Evolutionary conservation across 2,113 vertebrate species (phyloP).

Genomic region (Recurvirostra avosetta): DNA sequence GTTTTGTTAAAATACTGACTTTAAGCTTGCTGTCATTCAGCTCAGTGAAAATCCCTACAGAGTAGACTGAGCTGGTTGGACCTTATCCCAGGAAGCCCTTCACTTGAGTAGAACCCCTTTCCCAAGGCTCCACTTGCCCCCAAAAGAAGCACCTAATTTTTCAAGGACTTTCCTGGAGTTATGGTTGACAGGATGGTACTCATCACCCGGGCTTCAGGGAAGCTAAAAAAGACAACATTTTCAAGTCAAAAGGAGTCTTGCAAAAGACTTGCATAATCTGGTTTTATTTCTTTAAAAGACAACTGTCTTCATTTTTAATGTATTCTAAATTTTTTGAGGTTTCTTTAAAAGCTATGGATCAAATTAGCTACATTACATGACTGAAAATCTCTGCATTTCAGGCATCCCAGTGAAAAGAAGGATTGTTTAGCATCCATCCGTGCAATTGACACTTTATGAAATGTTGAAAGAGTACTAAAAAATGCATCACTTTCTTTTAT

Average conservation of each 20-base stretch:
- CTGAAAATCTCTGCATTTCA: slow-evolving; percentile 6
- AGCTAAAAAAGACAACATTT: neutral
- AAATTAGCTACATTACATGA: neutral
- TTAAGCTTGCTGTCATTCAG: neutral
- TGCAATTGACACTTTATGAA: neutral
- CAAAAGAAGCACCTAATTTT: neutral
- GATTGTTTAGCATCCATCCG: neutral
- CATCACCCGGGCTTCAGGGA: neutral
- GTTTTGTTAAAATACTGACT: neutral
- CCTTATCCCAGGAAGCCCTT: neutral
- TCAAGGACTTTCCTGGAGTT: neutral
- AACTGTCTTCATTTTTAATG: neutral
- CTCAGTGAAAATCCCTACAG: neutral
- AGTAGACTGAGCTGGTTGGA: neutral
- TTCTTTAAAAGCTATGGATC: neutral
- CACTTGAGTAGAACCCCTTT: neutral
- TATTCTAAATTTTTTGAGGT: neutral
- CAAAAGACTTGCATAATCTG: neutral
- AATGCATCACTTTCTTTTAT: slow-evolving; percentile 63
- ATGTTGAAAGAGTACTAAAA: slow-evolving; percentile 57
- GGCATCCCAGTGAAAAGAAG: slow-evolving; percentile 23
- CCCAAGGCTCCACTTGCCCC: accelerated
- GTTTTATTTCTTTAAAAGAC: neutral
- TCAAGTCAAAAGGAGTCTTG: neutral
- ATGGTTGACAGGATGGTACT: accelerated